Evolutionary conservation across 2,113 vertebrate species (phyloP), one percentile per base, ranked within the genome.

Genomic region (Formicarius rufipectus): DNA sequence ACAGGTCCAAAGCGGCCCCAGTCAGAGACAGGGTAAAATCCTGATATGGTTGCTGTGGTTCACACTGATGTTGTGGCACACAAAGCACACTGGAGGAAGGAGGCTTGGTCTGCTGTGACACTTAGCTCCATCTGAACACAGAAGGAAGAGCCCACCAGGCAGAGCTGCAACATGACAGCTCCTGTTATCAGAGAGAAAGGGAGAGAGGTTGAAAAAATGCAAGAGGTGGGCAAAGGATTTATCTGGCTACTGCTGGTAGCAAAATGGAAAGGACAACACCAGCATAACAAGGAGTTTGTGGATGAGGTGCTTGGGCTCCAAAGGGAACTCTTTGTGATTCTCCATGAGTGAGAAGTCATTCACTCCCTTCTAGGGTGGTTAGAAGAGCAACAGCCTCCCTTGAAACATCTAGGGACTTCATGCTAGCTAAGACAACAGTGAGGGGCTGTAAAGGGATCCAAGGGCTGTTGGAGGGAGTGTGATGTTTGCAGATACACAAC

Each of bases 341-440:
- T 52, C 3, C 20, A 25, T 14, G 14, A 83, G 35, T 20, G 72
- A 72, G 23, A 91, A 73, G 22, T 71, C 63, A 66, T 23, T 47
- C 30, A 33, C 7, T 3, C 16, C 8, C 52, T 56, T 73, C 52
- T 27, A 88, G 56, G 22, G 18, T 44, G 53, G 35, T 39, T 71
- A n/a, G 30, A 68, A 93, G 66, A 59, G 28, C n/a, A 69, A 39
- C 10, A 63, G 40, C 31, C 33, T 90, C 22, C 50, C 24, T 44
- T 35, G 39, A 11, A 60, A 56, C 4, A 8, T 23, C 14, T 30
- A 42, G 30, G 45, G 33, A 42, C 33, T 60, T 69, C n/a, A 47
- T 6, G 7, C 35, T 2, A 1, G 30, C 78, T 67, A 69, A 69
- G n/a, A 33, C 0, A 1, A 62, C 30, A 60, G 56, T 3, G 10